phyloP scores from a whole-genome alignment of 2,888 invertebrate species.

The Lapara coniferarum region DNA sequence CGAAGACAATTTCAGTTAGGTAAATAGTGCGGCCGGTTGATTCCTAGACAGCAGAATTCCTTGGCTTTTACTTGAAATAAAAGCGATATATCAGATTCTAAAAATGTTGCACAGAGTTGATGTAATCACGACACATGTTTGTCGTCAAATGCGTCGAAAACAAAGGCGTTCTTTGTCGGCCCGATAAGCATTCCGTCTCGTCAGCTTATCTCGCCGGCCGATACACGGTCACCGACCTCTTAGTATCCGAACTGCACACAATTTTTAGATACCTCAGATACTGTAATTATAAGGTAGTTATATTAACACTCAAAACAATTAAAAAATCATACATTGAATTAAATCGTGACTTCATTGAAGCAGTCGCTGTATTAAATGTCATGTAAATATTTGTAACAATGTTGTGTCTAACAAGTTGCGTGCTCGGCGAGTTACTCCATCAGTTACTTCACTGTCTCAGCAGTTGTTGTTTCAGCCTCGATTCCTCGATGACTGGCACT shows the following conservation, averaged over 20 bases:
- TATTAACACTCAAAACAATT: neutral
- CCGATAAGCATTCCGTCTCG: constrained; percentile 70
- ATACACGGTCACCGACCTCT: constrained; percentile 76
- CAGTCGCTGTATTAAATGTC: neutral
- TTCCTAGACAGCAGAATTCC: too few species aligned
- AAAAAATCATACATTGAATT: neutral
- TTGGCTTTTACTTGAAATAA: too few species aligned
- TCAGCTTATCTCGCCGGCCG: constrained; percentile 70
- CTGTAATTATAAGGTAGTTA: constrained; percentile 15
- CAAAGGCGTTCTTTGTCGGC: constrained; percentile 74
- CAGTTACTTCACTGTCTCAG: constrained; percentile 50
- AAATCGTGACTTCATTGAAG: constrained; percentile 6
- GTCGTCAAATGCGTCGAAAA: constrained; percentile 71
- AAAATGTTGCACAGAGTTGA: constrained; percentile 42
- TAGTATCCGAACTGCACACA: constrained; percentile 59
- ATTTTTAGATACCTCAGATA: constrained; percentile 38
- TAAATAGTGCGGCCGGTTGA: too few species aligned
- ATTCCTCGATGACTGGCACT: constrained; percentile 48
- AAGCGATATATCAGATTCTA: neutral
- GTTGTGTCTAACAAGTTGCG: constrained; percentile 24
- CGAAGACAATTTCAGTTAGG: too few species aligned
- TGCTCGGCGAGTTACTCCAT: constrained; percentile 39
- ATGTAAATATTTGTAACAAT: constrained; percentile 17
- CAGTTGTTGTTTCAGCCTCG: constrained; percentile 62
- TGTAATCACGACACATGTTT: constrained; percentile 64